Evolutionary conservation across 2,888 invertebrate genomes (phyloP).

Genomic region (Dascillus cervinus): DNA sequence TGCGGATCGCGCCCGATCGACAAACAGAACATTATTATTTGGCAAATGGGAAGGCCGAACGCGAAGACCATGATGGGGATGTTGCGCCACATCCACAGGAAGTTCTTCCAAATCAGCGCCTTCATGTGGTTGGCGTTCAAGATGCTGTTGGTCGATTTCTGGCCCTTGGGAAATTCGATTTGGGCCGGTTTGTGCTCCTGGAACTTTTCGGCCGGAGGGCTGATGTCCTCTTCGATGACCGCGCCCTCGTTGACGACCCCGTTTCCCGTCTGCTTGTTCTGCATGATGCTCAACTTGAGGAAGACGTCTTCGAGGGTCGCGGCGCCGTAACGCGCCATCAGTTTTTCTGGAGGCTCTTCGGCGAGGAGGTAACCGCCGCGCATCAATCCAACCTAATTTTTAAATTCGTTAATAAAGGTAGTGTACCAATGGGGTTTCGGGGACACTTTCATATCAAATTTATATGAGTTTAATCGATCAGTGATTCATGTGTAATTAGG

Average conservation of each 20-base stretch:
- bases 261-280: no score
- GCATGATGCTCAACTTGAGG: slow-evolving; percentile 68
- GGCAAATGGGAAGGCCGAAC: slow-evolving; percentile 74
- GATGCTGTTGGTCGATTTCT: slow-evolving; percentile 50
- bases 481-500: no score
- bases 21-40: slow-evolving; percentile 80
- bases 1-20: slow-evolving; percentile 83
- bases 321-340: slow-evolving; percentile 63
- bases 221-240: slow-evolving; percentile 56
- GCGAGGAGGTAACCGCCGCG: slow-evolving; percentile 75
- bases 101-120: slow-evolving; percentile 82
- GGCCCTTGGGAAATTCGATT: slow-evolving; percentile 70
- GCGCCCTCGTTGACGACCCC: slow-evolving; percentile 58
- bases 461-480: no score
- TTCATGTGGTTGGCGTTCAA: slow-evolving; percentile 46
- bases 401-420: no score
- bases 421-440: no score
- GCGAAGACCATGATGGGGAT: slow-evolving; percentile 77
- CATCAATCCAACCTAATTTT: slow-evolving; percentile 69
- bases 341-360: slow-evolving; percentile 67
- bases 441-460: no score
- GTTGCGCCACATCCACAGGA: slow-evolving; percentile 79
- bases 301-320: slow-evolving; percentile 75
- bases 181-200: no score
- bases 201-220: no score